Conservation (phyloP, 2,113 vertebrate genomes). For the Pogonocichla stellata region DNA sequence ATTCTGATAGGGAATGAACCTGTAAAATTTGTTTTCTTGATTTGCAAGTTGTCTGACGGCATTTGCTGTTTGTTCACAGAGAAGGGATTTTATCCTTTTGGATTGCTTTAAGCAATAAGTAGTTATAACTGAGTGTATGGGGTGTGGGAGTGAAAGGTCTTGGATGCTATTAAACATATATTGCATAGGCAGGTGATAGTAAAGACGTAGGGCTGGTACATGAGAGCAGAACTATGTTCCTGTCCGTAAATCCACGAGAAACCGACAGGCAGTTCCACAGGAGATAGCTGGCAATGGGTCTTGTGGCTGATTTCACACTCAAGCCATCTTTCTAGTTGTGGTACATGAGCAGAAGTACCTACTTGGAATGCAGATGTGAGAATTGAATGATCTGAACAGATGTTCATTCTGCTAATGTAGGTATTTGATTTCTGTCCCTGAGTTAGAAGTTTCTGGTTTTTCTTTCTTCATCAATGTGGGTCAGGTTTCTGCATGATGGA, state of each 20-base stretch:
- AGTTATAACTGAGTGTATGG: not conserved
- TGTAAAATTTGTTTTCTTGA: not conserved
- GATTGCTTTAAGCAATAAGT: not conserved
- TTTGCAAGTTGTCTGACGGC: slow-evolving; percentile 1
- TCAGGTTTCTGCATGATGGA: not conserved
- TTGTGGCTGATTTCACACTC: fast-evolving
- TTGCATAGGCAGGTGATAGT: not conserved
- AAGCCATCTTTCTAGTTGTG: fast-evolving
- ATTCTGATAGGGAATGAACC: not conserved
- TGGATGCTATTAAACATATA: not conserved
- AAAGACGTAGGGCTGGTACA: not conserved
- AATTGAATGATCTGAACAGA: not conserved
- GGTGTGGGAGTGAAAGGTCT: not conserved
- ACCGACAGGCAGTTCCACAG: fast-evolving
- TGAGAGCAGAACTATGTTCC: not conserved
- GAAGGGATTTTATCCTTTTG: not conserved
- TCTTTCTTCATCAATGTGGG: not conserved
- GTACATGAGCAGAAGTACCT: not conserved
- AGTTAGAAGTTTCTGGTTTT: not conserved
- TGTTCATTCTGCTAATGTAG: not conserved
- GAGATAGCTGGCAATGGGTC: not conserved
- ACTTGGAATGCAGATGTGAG: not conserved
- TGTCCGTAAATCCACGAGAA: not conserved
- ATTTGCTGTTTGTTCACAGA: not conserved
- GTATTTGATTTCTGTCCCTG: not conserved